Evolutionary conservation across 2,797 vertebrate genomes (phyloP).

Genomic region (Harpagifer antarcticus): DNA sequence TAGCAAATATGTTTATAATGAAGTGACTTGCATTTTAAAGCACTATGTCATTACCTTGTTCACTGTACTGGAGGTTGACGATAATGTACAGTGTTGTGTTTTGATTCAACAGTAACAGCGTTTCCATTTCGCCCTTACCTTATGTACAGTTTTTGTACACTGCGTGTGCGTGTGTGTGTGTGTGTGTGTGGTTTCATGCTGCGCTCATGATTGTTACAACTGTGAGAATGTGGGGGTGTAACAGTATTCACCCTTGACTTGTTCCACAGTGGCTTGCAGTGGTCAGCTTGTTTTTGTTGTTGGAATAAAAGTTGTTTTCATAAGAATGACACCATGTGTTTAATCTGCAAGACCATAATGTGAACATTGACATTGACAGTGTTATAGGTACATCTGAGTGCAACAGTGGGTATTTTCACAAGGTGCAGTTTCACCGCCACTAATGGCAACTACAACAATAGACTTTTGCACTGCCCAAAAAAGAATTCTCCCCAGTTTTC

Average conservation of each 20-base stretch:
- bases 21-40: conserved; percentile 78
- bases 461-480: conserved; percentile 68
- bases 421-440: conserved; percentile 67
- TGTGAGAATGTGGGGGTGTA: conserved; percentile 51
- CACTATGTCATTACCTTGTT: conserved; percentile 66
- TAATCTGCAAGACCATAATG: conserved; percentile 53
- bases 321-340: conserved; percentile 57
- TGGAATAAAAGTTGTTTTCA: conserved; percentile 93
- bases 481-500: conserved; percentile 79
- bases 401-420: conserved; percentile 71
- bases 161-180: conserved; percentile 86
- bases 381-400: conserved; percentile 58
- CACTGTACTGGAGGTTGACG: conserved; percentile 64
- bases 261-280: conserved; percentile 91
- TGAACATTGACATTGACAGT: conserved; percentile 43
- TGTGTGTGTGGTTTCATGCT: conserved; percentile 64
- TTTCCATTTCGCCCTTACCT: conserved; percentile 70
- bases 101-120: conserved; percentile 84
- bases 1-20: conserved; percentile 75
- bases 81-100: conserved; percentile 84
- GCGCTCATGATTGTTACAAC: conserved; percentile 50
- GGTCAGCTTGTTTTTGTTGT: conserved; percentile 91
- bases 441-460: conserved; percentile 79
- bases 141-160: conserved; percentile 88
- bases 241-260: conserved; percentile 73